Evolutionary conservation across 2,888 invertebrate species (phyloP), one percentile per base, ranked within the genome.

Genomic region (Pristionchus maxplancki): DNA sequence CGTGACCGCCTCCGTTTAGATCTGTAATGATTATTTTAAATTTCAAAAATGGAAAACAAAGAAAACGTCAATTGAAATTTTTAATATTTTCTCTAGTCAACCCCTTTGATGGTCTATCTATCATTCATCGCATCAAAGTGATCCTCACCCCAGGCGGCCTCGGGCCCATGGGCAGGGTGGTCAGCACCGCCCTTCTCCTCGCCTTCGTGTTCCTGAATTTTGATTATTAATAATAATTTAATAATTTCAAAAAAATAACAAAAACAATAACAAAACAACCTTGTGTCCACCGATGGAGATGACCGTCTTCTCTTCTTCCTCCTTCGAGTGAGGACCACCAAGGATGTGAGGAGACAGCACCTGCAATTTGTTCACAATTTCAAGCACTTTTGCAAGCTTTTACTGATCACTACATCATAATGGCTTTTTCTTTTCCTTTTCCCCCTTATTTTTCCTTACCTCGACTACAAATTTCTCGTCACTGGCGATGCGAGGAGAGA

Each of bases 401-500:
- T n/a, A n/a, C n/a, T 28, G 15, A 17, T 8, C 67, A 31, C 20
- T 9, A 34, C 9, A 34, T 31, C 11, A 62, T 13, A 50, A 20
- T 17, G 31, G n/a, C 20, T 20, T 20, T 34, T 24, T 20, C 34
- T 34, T 40, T 74, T 20, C 34, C 40, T 40, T 40, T 74, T 31
- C 74, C 24, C 34, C 34, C 31, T 74, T 17, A 34, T 34, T 74
- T 74, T 40, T 37, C 34, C 78, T 40, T 44, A 92, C 93, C 90
- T 92, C 92, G 24, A 93, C 91, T 13, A 92, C 87, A 84, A 92
- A 90, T 53, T 91, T 91, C 83, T 92, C 92, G 62, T 91, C 91
- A 88, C 92, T 92, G 8, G 90, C 90, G 67, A 93, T 89, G 85
- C 92, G 90, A 0, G 93, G 93, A n/a, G 93, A 93, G 44, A 94